Base-by-base conservation (phyloP, 2,113 vertebrate genomes). In the Cygnus buccinator region DNA sequence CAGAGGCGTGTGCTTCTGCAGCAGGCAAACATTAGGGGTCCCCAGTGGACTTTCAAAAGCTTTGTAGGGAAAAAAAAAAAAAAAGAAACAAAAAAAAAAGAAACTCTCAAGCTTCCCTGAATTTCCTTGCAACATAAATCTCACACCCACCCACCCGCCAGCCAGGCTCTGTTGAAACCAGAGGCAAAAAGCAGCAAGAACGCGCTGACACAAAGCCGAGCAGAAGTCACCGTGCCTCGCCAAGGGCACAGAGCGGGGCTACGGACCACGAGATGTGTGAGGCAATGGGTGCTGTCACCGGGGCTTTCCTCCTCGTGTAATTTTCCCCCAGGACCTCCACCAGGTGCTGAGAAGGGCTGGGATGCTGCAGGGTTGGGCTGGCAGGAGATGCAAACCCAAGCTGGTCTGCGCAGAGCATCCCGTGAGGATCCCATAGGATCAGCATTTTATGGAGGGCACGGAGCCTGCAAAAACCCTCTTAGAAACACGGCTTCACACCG, bases 21-120 rank as follows among this genome's bases (percentile, higher is more conserved):
- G 48, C 59, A 85, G 57, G 76, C 88, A 73, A 96, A 97, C 98
- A 92, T 97, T 97, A 97, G 98, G 96, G 94, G 98, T 94, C 97
- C 88, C 96, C 94, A 96, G 95, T 58, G 91, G 74, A 95, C 97
- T 97, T 96, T 43, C 35, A 50, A 86, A 93, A 72, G 2, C 71
- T 89, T 61, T 48, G 7, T 2, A 15, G 50, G 14, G 10, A 10
- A 28, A 2, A 6, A 1, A 11, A 28, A 8, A 14, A 37, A 37
- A 37, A 7, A 7, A 7, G 6, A 8, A 59, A 20, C 1, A 9
- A 15, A 18, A 17, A 17, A 48, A 48, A 48, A 48, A 48, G 46
- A 48, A 16, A 59, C 8, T 3, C 48, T 29, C 21, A 62, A 59
- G 48, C 43, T 39, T 87, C 50, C 25, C 48, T 83, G 70, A 71